Evolutionary conservation across 2,797 vertebrate genomes (phyloP).

Genomic region (Rhynchonycteris naso): DNA sequence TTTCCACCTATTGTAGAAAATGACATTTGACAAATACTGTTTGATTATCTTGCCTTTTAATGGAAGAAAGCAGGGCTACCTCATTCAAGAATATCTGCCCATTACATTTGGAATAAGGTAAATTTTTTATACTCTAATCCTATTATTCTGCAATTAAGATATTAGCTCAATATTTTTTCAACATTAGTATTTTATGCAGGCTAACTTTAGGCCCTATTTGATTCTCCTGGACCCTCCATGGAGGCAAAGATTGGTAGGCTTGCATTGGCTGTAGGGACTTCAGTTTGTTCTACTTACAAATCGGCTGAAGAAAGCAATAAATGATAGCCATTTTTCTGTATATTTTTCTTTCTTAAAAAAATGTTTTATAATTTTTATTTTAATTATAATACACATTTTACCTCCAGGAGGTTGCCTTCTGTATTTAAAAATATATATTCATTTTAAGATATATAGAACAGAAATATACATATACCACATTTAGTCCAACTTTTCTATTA

Average conservation of each 20-base stretch:
- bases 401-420: background rate
- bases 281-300: background rate
- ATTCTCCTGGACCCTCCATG: background rate
- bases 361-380: background rate
- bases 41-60: background rate
- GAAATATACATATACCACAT: background rate
- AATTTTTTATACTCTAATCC: background rate
- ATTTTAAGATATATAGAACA: background rate
- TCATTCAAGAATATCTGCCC: background rate
- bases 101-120: background rate
- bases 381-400: slow-evolving; percentile 16
- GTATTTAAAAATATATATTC: background rate
- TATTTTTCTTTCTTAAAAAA: slow-evolving; percentile 21
- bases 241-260: background rate
- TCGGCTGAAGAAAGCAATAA: slow-evolving; percentile 5
- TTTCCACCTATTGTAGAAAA: background rate
- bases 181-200: background rate
- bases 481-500: slow-evolving; percentile 38
- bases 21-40: background rate
- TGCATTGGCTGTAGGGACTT: background rate
- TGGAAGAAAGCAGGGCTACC: background rate
- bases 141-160: slow-evolving; percentile 10
- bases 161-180: background rate
- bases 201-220: background rate
- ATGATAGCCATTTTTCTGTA: background rate